Base-by-base conservation (phyloP, 2,113 vertebrate genomes). In the Panthera tigris region DNA sequence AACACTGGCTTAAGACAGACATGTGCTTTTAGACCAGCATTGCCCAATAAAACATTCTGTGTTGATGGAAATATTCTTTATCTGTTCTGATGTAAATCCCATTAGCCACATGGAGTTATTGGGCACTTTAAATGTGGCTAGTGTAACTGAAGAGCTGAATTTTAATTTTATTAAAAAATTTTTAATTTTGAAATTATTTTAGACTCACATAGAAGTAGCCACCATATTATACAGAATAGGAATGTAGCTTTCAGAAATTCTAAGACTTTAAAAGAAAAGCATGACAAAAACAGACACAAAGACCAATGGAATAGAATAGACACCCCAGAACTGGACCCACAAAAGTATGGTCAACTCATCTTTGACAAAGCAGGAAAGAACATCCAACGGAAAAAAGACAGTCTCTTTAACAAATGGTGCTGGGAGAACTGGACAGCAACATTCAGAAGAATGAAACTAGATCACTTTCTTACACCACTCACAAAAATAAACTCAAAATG, bases 121-220 rank as follows among this genome's bases (percentile, higher is more conserved):
- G 33, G 66, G 31, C 1, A 57, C 65, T 84, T 96, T 61, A 84
- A 89, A 93, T 12, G 7, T 69, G 57, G 36, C 29, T 76, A 69
- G 13, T 82, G 11, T 27, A 95, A 83, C 16, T 48, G 16, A 91
- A 93, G 52, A 78, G 86, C 25, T 96, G 7, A 78, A 87, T 71
- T 96, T 88, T 92, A 89, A 45, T 91, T 90, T 74, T 29, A 80
- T 29, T n/a, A 55, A 36, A 93, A 73, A 31, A 48, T 50, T 39
- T 39, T 27, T 48, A 66, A n/a, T 18, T 93, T 94, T 78, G n/a
- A 71, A 93, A 71, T 95, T 57, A 83, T 79, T 92, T 92, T 88
- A 84, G 63, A 86, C 27, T 84, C 33, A 94, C 29, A 18, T 0
- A 82, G 23, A 79, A 74, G 36, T 50, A 66, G 33, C 57, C 31